These are phyloP conservation scores for Ceratina australensis DNA, from an alignment of 1,140 invertebrate genomes.

Conservation along the genomic window DNA sequence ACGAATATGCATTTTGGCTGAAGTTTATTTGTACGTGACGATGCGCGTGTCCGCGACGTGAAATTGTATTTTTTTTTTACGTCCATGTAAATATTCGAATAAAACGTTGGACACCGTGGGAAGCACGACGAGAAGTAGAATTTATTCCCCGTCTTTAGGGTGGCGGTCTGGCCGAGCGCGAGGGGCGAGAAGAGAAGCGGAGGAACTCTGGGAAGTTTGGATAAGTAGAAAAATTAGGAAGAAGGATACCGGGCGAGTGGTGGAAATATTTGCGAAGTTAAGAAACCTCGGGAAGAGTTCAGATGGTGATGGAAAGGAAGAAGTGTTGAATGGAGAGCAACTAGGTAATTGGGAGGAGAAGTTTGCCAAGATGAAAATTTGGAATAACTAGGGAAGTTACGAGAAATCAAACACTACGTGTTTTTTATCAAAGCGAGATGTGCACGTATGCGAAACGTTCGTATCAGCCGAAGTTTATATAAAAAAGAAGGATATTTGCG, in stretches of 20 bases:
- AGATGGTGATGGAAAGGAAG: background rate
- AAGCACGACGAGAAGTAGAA: too few relatives aligned
- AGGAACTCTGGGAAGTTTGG: too few relatives aligned
- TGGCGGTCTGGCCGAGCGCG: too few relatives aligned
- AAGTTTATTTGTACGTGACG: constrained; percentile 2
- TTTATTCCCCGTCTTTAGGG: too few relatives aligned
- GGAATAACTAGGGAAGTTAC: background rate
- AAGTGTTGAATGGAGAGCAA: background rate
- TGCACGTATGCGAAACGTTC: too few relatives aligned
- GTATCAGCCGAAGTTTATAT: too few relatives aligned
- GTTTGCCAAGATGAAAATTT: background rate
- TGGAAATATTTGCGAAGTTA: too few relatives aligned
- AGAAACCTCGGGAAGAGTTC: too few relatives aligned
- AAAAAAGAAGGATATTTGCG: too few relatives aligned
- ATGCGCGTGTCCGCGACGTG: background rate
- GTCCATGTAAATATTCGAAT: constrained; percentile 31
- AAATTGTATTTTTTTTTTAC: constrained; percentile 23
- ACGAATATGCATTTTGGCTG: background rate
- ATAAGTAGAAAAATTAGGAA: background rate
- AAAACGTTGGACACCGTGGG: background rate
- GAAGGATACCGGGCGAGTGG: too few relatives aligned
- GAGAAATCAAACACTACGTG: background rate
- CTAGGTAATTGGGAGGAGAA: background rate
- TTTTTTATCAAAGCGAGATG: too few relatives aligned
- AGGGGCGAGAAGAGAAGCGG: too few relatives aligned